Conservation (phyloP, 2,113 vertebrate genomes). For the Cisticola juncidis region DNA sequence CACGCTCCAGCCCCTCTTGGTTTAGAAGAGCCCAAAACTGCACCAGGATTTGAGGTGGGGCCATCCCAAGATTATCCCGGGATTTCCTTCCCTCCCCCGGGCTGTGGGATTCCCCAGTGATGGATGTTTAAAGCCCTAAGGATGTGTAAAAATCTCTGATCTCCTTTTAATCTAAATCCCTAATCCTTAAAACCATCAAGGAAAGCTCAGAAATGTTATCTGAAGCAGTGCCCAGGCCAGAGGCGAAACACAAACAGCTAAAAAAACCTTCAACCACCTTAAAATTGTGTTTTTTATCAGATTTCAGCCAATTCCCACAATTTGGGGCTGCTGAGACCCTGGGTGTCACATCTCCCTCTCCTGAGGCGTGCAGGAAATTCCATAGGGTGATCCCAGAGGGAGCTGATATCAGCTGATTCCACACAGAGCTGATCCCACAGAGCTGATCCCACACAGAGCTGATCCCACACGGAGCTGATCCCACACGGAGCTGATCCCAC, state of each 20-base stretch:
- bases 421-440: no score
- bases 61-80: not conserved
- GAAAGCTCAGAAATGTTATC: not conserved
- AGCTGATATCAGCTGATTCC: no score
- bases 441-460: no score
- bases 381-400: not conserved
- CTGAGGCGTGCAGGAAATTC: not conserved
- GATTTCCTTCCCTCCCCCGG: not conserved
- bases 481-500: not conserved
- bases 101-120: not conserved
- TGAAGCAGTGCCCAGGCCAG: not conserved
- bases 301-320: not conserved
- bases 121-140: not conserved
- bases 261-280: not conserved
- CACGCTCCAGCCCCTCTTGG: not conserved
- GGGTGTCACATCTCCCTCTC: not conserved
- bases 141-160: not conserved
- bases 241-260: not conserved
- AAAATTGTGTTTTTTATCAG: accelerated
- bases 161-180: not conserved
- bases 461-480: no score
- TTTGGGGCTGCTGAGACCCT: not conserved
- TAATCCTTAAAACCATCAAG: not conserved
- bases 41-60: not conserved
- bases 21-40: not conserved